Evolutionary conservation across 2,888 invertebrate species (phyloP).

Genomic region (Dermolepida albohirtum): DNA sequence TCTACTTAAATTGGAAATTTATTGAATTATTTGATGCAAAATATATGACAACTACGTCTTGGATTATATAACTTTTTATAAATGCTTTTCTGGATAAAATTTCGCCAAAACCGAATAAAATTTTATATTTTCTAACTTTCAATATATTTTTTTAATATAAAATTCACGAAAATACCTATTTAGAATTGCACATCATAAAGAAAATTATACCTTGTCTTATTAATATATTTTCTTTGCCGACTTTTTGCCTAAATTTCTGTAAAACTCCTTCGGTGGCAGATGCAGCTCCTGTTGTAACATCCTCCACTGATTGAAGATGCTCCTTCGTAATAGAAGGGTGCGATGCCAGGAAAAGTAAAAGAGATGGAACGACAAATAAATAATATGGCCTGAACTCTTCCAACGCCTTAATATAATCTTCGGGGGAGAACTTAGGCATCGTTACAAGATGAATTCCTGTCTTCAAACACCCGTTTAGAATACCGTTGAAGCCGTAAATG

Average conservation of each 20-base stretch:
- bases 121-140: too few species aligned
- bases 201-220: constrained; percentile 61
- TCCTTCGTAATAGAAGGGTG: constrained; percentile 76
- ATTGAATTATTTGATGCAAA: too few species aligned
- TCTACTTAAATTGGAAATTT: too few species aligned
- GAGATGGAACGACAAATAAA: constrained; percentile 81
- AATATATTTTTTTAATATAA: too few species aligned
- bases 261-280: constrained; percentile 75
- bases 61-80: too few species aligned
- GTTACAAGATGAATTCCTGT: constrained; percentile 75
- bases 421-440: constrained; percentile 79
- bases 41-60: too few species aligned
- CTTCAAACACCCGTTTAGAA: constrained; percentile 72
- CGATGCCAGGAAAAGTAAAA: constrained; percentile 79
- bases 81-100: too few species aligned
- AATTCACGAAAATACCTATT: too few species aligned
- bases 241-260: constrained; percentile 73
- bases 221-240: constrained; percentile 61
- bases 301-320: constrained; percentile 73
- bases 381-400: constrained; percentile 72
- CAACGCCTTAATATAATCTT: constrained; percentile 76
- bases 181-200: constrained; percentile 3
- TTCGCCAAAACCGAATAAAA: too few species aligned
- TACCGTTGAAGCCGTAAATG: constrained; percentile 80
- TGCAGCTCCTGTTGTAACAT: constrained; percentile 80